Percentiles rank a stretch among this genome's conserved stretches.
Conservation (phyloP, 2,113 vertebrate genomes). For the Nyctereutes procyonoides region DNA sequence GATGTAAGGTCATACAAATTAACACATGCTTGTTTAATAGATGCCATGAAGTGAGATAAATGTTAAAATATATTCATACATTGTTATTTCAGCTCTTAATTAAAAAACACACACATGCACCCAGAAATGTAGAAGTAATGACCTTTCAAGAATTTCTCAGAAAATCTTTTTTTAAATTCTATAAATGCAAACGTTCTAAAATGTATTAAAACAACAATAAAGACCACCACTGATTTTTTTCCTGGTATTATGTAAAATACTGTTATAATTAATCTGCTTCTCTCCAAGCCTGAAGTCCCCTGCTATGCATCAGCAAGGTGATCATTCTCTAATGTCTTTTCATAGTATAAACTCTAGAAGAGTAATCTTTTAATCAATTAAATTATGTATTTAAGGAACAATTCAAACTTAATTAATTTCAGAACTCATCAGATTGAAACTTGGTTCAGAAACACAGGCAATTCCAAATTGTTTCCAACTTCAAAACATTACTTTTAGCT, state of each 20-base stretch:
- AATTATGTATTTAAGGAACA: constrained; percentile 43
- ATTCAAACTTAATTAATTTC: constrained; percentile 62
- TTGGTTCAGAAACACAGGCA: background rate
- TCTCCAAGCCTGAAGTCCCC: background rate
- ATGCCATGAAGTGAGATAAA: background rate
- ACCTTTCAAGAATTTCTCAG: background rate
- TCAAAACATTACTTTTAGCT: constrained; percentile 31
- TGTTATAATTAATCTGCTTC: background rate
- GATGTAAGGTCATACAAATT: constrained; percentile 77
- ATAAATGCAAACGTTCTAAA: background rate
- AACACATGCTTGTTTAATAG: constrained; percentile 25
- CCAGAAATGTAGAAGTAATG: background rate
- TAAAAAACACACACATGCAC: background rate
- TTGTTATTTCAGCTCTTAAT: constrained; percentile 44
- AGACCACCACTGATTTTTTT: background rate
- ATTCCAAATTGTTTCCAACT: constrained; percentile 36
- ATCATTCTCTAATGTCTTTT: constrained; percentile 30
- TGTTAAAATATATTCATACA: constrained; percentile 55
- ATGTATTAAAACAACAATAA: background rate
- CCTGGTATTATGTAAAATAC: rapidly evolving
- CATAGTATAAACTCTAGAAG: background rate
- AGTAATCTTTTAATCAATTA: constrained; percentile 47
- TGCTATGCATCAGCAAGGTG: background rate
- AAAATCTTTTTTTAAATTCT: background rate
- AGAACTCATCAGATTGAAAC: background rate